Base-by-base conservation (phyloP, 1,140 invertebrate species). In the Palaemon carinicauda region DNA sequence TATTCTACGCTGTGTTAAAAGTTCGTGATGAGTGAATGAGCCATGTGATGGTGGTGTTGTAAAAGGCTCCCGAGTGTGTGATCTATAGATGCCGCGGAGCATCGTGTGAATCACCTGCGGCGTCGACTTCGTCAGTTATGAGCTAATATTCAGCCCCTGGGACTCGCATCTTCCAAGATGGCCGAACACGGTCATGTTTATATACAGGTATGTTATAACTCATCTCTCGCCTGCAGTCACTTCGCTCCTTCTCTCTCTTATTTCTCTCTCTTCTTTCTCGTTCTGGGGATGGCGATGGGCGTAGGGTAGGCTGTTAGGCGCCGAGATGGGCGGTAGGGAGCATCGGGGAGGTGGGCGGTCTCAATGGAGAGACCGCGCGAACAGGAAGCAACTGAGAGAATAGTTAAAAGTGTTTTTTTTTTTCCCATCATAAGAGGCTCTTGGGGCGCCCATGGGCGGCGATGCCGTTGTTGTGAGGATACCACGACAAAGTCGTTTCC, bases 171-270 rank as follows among this genome's bases (percentile, higher is more conserved):
- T 27, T 75, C 84, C 84, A 87, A 87, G 84, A 87, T 87, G 84
- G 84, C 84, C 84, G 84, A 87, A 80, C 84, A 87, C 51, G 84
- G 84, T 87, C 84, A 87, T 80, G 84, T 87, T 80, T 87, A 87
- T 87, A 87, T 87, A 74, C 84, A 87, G 84, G 84, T 87, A 87
- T 81, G 84, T 87, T n/a, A 73, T 2, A 17, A 60, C 19, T 60
- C n/a, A 10, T 17, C 56, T 60, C 56, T 27, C 15, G 3, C 0
- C 19, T 21, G 7, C 3, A 12, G 10, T 27, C 21, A 41, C 24
- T 10, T 69, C 15, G 0, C 21, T 69, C 3, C 0, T 10, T 27
- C 24, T 14, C 65, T 69, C 2, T 29, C 3, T 69, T 10, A 19
- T 12, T 5, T 3, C n/a, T n/a, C n/a, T 29, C 29, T 4, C n/a